A percentile compares a stretch with the other conserved stretches of the same genome.
phyloP scores from a whole-genome alignment of 2,113 vertebrate species.

The Rhombomys opimus region DNA sequence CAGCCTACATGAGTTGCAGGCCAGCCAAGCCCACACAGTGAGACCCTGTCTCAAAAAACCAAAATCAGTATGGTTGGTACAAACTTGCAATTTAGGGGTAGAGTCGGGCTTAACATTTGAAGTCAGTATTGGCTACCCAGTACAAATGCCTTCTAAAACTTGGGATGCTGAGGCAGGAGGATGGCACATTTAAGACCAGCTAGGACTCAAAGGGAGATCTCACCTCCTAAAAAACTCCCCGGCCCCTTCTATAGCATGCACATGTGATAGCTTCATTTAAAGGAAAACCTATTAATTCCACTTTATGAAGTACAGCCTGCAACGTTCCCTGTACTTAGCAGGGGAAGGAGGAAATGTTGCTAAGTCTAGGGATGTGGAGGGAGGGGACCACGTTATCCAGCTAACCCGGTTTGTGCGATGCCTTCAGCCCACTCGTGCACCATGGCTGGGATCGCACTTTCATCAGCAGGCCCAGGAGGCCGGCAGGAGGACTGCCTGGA shows the following conservation, averaged over 20 bases:
- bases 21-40: background rate
- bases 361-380: background rate
- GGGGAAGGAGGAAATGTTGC: conserved; percentile 1
- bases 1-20: background rate
- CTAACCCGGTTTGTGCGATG: background rate
- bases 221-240: background rate
- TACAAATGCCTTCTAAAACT: background rate
- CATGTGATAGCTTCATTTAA: background rate
- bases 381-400: background rate
- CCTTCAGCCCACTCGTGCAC: conserved; percentile 39
- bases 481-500: conserved; percentile 15
- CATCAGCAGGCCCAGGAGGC: background rate
- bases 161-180: background rate
- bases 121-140: background rate
- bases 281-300: background rate
- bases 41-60: background rate
- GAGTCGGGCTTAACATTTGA: no score
- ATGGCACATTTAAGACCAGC: background rate
- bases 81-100: no score
- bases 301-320: background rate
- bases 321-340: background rate
- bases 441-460: conserved; percentile 33
- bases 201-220: background rate
- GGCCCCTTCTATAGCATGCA: background rate
- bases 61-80: background rate